Percentiles rank a stretch among this genome's conserved stretches.
Conservation (phyloP, 2,888 invertebrate genomes). For the Ectemnius cavifrons region DNA sequence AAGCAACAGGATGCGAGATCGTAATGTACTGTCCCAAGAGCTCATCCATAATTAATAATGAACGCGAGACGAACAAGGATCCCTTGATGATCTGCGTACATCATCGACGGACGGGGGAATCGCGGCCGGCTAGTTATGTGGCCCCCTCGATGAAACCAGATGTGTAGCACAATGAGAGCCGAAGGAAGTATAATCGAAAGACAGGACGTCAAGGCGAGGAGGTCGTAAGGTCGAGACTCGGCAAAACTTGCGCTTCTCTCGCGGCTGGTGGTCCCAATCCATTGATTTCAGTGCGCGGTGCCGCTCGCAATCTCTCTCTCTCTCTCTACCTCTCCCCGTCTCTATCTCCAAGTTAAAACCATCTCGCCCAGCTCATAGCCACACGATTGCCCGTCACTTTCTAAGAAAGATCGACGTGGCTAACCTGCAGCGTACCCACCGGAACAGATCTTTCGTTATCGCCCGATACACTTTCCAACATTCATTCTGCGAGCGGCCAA, state of each 20-base stretch:
- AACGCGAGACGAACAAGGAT: slow-evolving; percentile 37
- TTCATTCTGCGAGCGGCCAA: slow-evolving; percentile 10
- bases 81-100: slow-evolving; percentile 38
- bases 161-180: slow-evolving; percentile 53
- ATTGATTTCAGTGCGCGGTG: slow-evolving; percentile 47
- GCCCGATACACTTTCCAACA: slow-evolving; percentile 44
- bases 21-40: neutral
- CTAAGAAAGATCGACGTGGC: slow-evolving; percentile 44
- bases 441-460: slow-evolving; percentile 47
- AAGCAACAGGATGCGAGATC: neutral
- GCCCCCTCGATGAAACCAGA: slow-evolving; percentile 33
- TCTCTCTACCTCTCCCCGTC: too few relatives aligned
- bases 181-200: slow-evolving; percentile 47
- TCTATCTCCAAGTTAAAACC: slow-evolving; percentile 41
- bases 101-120: slow-evolving; percentile 44
- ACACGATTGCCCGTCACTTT: slow-evolving; percentile 51
- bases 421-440: slow-evolving; percentile 33
- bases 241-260: slow-evolving; percentile 56
- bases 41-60: slow-evolving; percentile 38
- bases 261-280: slow-evolving; percentile 65
- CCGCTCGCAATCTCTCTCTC: slow-evolving; percentile 23
- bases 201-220: slow-evolving; percentile 65
- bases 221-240: slow-evolving; percentile 61
- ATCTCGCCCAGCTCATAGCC: slow-evolving; percentile 38
- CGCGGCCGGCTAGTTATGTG: slow-evolving; percentile 42